Evolutionary conservation across 2,797 vertebrate species (phyloP), one percentile per base, ranked within the genome.

Genomic region (Cyclopterus lumpus): DNA sequence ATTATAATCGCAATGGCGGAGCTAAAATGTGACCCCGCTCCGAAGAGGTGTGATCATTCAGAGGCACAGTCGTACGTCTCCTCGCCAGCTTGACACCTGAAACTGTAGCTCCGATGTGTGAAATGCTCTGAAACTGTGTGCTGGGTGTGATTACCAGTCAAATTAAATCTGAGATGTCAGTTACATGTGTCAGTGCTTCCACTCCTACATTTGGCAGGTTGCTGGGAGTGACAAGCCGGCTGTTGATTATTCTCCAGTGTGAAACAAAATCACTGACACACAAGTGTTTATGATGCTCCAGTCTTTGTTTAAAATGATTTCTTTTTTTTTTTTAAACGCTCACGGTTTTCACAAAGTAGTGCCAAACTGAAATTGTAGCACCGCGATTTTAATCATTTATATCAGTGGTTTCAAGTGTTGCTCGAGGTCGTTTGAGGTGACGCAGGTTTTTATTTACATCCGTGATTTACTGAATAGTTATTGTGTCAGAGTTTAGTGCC

Each of bases 81-180:
- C 81, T 78, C 84, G 78, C 88, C 66, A 86, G 71, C 80, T 91
- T 92, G 85, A 93, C 93, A 93, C 93, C 92, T 94, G 87, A 92
- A 94, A 90, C 90, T 91, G 91, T 88, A 89, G 88, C 86, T 84
- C 78, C 54, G 91, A 93, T 32, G 92, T 94, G 94, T 94, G 93
- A 95, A 95, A 89, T 89, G 90, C 92, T 95, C 90, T 92, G 91
- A 92, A 93, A 93, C 93, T 92, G 87, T 90, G 87, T 40, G 90
- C 92, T 91, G 92, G 92, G 93, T 95, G 94, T 95, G 94, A 95
- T 94, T 92, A 93, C 88, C 90, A 94, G 92, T 93, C 94, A 94
- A 93, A 95, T 94, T 92, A 94, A 94, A 94, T 92, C 92, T 90
- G 92, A 94, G 90, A 93, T 91, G 90, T 94, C 93, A 94, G 92